Conservation (phyloP, 2,888 invertebrate species). For the Plebejus melissa region DNA sequence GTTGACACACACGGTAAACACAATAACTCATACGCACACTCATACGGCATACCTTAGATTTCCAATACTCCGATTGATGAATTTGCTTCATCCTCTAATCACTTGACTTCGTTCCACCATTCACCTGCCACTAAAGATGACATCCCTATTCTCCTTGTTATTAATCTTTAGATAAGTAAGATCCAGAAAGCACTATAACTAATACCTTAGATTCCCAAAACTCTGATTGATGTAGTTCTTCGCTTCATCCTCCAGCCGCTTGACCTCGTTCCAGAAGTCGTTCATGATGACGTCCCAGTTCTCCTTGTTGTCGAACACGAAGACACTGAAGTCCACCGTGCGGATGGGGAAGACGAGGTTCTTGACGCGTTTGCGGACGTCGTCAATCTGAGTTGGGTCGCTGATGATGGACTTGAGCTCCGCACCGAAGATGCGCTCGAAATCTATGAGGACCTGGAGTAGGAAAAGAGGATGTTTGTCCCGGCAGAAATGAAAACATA, state of each 20-base stretch:
- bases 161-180: too few relatives aligned
- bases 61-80: too few relatives aligned
- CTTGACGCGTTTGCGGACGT: conserved; percentile 88
- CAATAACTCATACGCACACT: too few relatives aligned
- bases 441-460: conserved; percentile 86
- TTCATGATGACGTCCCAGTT: conserved; percentile 92
- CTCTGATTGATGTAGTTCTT: conserved; percentile 91
- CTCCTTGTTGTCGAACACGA: conserved; percentile 86
- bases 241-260: conserved; percentile 87
- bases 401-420: conserved; percentile 92
- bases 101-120: too few relatives aligned
- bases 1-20: too few relatives aligned
- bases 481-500: too few relatives aligned
- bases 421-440: conserved; percentile 92
- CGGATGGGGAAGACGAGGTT: conserved; percentile 86
- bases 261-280: conserved; percentile 87
- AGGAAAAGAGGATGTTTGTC: not conserved
- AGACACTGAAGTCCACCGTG: conserved; percentile 91
- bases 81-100: too few relatives aligned
- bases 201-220: conserved; percentile 85
- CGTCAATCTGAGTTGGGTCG: conserved; percentile 92
- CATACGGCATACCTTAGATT: too few relatives aligned
- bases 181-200: not conserved
- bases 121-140: too few relatives aligned
- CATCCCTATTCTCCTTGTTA: too few relatives aligned